These are phyloP conservation scores for Mamestra brassicae DNA, from an alignment of 2,888 invertebrate species.

Conservation along the genomic window DNA sequence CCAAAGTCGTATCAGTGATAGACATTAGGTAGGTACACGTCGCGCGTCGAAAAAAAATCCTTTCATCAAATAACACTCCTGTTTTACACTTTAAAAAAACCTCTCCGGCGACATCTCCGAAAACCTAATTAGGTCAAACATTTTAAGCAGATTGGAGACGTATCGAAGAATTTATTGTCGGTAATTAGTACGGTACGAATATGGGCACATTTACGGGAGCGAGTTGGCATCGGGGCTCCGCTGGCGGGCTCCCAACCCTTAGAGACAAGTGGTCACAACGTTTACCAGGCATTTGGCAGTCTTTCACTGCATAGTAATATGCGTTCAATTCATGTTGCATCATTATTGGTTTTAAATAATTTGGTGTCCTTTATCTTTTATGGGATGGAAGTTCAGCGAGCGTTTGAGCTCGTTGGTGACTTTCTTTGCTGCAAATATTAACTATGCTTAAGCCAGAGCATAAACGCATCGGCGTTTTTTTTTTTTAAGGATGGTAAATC, in stretches of 20 bases:
- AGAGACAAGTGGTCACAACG: constrained; percentile 78
- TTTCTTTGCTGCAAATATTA: not conserved
- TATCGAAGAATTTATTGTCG: constrained; percentile 66
- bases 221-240: constrained; percentile 74
- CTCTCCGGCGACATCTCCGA: constrained; percentile 12
- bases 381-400: not conserved
- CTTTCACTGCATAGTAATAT: constrained; percentile 81
- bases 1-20: no score
- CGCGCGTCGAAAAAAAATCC: not conserved
- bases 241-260: constrained; percentile 81
- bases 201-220: constrained; percentile 74
- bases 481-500: no score
- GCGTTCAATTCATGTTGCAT: constrained; percentile 77
- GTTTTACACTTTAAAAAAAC: constrained; percentile 21
- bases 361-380: constrained; percentile 56
- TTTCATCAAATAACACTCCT: constrained; percentile 4
- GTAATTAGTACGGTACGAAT: constrained; percentile 75
- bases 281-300: constrained; percentile 86
- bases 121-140: constrained; percentile 61
- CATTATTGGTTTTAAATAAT: constrained; percentile 73
- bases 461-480: no score
- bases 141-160: constrained; percentile 64
- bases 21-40: no score
- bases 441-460: no score
- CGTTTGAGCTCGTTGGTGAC: not conserved